Percentiles rank a stretch among this genome's conserved stretches.
Evolutionary conservation across 2,888 invertebrate genomes (phyloP).

Genomic region (Tryphoninae sp.): DNA sequence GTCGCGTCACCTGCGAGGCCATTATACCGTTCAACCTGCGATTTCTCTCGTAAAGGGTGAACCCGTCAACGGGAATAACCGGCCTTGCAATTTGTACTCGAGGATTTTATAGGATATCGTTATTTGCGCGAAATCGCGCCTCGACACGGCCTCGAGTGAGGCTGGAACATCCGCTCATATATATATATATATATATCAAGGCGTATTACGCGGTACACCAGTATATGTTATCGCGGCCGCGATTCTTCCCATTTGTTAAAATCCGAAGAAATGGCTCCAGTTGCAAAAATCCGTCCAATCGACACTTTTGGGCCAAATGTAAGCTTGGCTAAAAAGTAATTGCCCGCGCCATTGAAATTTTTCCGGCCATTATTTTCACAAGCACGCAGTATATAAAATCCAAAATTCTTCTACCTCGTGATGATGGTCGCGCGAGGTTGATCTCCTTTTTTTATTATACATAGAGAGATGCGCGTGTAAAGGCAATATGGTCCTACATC

Average conservation of each 20-base stretch:
- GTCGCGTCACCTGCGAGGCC: constrained; percentile 38
- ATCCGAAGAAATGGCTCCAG: too few relatives aligned
- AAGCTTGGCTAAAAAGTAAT: too few relatives aligned
- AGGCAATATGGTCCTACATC: neutral
- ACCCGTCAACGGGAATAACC: constrained; percentile 29
- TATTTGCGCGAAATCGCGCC: constrained; percentile 69
- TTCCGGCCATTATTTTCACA: too few relatives aligned
- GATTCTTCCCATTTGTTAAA: neutral
- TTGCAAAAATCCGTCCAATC: neutral
- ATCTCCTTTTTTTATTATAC: too few relatives aligned
- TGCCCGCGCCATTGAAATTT: too few relatives aligned
- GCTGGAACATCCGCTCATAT: neutral
- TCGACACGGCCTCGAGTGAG: constrained; percentile 43
- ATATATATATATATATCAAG: neutral
- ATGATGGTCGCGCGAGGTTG: too few relatives aligned
- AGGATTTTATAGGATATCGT: constrained; percentile 71
- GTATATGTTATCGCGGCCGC: neutral
- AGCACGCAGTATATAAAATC: too few relatives aligned
- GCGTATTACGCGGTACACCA: neutral
- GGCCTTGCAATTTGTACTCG: constrained; percentile 68
- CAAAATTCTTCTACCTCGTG: too few relatives aligned
- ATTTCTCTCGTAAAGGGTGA: constrained; percentile 10
- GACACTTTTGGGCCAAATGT: too few relatives aligned
- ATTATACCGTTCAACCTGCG: constrained; percentile 45
- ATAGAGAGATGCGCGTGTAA: too few relatives aligned